Evolutionary conservation across 2,797 vertebrate species (phyloP), one percentile per base, ranked within the genome.

Genomic region (Peromyscus nudipes): DNA sequence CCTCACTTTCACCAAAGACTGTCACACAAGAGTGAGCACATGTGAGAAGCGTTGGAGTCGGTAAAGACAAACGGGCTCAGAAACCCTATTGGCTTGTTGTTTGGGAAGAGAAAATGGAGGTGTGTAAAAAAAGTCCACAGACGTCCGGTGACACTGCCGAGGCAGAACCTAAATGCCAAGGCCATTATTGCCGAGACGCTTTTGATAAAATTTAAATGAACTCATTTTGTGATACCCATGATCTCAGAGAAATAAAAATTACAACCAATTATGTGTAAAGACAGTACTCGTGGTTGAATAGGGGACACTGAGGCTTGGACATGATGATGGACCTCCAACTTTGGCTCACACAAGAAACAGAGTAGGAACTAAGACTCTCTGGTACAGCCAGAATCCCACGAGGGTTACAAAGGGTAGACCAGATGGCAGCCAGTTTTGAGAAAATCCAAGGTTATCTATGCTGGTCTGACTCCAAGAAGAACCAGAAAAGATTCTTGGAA

Each of bases 401-500:
- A 73, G 64, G 2, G n/a, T 23, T 46, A 31, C 37, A 69, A 73
- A 87, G 40, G n/a, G 14, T 4, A 84, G 85, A 49, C 31, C 14
- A 46, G 79, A 67, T 83, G 49, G 43, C 4, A 43, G 80, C 79
- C 92, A 82, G n/a, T 46, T 76, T 37, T 11, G 16, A 52, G 82
- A 91, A 91, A 65, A 87, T 8, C 86, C 75, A 60, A 85, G 83
- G 49, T 2, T 31, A 55, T 6, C 34, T 57, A 81, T 49, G 14
- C 62, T 96, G 55, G 73, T 69, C 83, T 73, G 52, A 46, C 57
- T 90, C 57, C 52, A 92, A 60, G 29, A 9, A 71, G 71, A 83
- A 80, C 27, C 92, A 90, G 8, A 40, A 92, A 80, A 67, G 34
- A 62, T 60, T 95, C 82, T 86, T 62, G 34, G 89, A 65, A 87